Conservation (phyloP, 2,113 vertebrate genomes). For the Glaucidium brasilianum region DNA sequence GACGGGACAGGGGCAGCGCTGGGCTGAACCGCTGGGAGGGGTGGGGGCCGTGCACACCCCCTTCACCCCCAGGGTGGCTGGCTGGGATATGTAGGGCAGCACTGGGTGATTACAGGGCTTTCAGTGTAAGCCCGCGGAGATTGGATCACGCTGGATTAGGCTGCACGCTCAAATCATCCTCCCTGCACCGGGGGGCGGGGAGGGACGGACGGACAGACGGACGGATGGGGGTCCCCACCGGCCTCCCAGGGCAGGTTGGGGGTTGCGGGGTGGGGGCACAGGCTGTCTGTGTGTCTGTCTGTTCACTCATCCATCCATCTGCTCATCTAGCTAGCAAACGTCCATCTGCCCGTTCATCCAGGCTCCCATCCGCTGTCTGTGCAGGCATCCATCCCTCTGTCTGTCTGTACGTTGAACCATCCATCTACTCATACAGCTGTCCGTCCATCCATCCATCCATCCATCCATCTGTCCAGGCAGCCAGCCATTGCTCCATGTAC, state of each 20-base stretch:
- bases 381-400: fast-evolving
- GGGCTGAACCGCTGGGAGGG: background rate
- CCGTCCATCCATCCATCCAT: too few relatives aligned
- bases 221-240: fast-evolving
- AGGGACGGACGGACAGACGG: background rate
- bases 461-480: background rate
- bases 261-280: too few relatives aligned
- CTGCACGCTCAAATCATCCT: background rate
- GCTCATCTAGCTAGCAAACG: background rate
- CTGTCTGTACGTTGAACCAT: background rate
- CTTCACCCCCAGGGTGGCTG: background rate
- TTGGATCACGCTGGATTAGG: conserved; percentile 54
- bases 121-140: background rate
- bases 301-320: fast-evolving
- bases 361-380: fast-evolving
- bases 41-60: background rate
- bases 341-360: background rate
- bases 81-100: conserved; percentile 12
- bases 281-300: background rate
- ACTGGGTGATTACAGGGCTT: conserved; percentile 3
- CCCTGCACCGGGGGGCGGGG: background rate
- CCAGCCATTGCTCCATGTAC: fast-evolving
- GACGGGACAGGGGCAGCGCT: background rate
- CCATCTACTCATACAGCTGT: background rate
- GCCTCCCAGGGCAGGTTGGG: background rate